A percentile compares a stretch with the other conserved stretches of the same genome.
These are phyloP conservation scores for Geotrypetes seraphini DNA, from an alignment of 2,797 vertebrate species.

Conservation along the genomic window DNA sequence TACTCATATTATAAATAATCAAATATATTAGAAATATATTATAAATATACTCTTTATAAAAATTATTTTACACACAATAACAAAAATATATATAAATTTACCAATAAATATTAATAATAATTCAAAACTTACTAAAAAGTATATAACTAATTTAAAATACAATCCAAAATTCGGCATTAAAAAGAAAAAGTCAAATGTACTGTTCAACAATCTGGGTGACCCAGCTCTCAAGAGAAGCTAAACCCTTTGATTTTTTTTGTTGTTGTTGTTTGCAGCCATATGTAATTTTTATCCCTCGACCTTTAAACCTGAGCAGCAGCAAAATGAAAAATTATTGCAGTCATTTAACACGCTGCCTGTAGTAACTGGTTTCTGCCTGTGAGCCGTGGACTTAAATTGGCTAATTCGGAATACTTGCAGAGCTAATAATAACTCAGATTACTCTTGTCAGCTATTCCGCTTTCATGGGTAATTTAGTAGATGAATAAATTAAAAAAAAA, in stretches of 20 bases:
- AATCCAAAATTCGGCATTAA: no score
- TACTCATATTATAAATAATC: no score
- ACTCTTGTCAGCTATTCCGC: constrained; percentile 98
- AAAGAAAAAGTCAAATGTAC: no score
- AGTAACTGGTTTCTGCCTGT: constrained; percentile 69
- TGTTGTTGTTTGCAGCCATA: constrained; percentile 58
- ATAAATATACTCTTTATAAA: no score
- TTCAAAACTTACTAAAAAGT: no score
- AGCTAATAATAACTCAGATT: constrained; percentile 98
- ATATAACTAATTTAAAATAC: no score
- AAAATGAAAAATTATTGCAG: constrained; percentile 67
- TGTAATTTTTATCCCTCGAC: constrained; percentile 74
- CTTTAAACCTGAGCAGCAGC: constrained; percentile 68
- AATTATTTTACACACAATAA: no score
- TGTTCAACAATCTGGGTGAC: no score
- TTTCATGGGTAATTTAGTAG: constrained; percentile 99
- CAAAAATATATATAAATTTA: no score
- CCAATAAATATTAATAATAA: no score
- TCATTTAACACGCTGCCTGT: constrained; percentile 70
- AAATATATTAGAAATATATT: no score
- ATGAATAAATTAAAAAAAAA: constrained; percentile 97
- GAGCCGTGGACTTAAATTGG: constrained; percentile 73
- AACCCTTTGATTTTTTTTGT: constrained; percentile 54
- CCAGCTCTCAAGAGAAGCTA: constrained; percentile 39
- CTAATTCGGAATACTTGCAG: constrained; percentile 71